A percentile compares a stretch with the other conserved stretches of the same genome.
These are phyloP conservation scores for Macrobrachium rosenbergii DNA, from an alignment of 1,140 invertebrate species.

Conservation along the genomic window DNA sequence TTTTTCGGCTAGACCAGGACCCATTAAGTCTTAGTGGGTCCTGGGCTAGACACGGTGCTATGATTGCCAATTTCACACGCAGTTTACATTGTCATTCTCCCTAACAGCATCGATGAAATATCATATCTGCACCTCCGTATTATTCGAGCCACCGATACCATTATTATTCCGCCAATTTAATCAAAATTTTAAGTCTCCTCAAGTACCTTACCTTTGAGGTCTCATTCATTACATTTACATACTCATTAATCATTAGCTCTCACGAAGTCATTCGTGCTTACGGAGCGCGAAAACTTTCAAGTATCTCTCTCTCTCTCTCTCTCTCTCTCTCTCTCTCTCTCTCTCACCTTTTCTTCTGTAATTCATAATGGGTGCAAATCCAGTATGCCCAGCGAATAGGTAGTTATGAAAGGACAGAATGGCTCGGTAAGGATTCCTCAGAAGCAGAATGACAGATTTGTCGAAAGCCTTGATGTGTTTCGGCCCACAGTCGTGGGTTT, in stretches of 20 bases:
- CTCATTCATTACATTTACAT: background rate
- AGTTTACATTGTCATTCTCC: too few relatives aligned
- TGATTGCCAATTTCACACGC: too few relatives aligned
- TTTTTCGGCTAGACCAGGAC: too few relatives aligned
- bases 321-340: background rate
- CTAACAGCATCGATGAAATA: too few relatives aligned
- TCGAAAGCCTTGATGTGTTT: constrained; percentile 58
- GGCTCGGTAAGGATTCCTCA: constrained; percentile 70
- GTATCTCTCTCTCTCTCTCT: constrained; percentile 15
- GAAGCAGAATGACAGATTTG: constrained; percentile 68
- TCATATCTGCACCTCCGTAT: too few relatives aligned
- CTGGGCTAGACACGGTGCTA: too few relatives aligned
- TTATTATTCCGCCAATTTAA: too few relatives aligned
- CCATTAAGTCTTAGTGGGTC: too few relatives aligned
- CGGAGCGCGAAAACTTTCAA: background rate
- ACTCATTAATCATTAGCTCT: background rate
- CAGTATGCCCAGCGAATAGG: constrained; percentile 69
- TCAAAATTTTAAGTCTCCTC: too few relatives aligned
- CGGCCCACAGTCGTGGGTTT: constrained; percentile 67
- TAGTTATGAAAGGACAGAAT: constrained; percentile 70
- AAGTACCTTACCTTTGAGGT: too few relatives aligned
- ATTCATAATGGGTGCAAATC: constrained; percentile 64
- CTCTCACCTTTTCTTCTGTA: constrained; percentile 60
- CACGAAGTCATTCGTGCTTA: background rate
- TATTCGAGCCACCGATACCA: too few relatives aligned